Base-by-base conservation (phyloP, 64 coral and sea anemone genomes). In the Dendrophyllia cribrosa region DNA sequence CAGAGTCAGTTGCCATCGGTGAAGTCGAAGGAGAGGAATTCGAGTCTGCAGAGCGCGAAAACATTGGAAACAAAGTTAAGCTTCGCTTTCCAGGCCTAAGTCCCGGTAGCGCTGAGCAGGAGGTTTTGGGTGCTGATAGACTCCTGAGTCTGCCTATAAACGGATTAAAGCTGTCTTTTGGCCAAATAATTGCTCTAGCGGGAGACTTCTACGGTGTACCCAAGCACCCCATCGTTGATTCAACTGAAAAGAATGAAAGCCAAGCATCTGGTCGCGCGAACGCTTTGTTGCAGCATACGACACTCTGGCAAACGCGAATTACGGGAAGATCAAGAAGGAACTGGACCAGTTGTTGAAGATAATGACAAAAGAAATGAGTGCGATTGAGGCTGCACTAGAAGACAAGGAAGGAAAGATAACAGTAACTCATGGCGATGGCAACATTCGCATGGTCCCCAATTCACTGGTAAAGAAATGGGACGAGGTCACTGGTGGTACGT, bases 181-280 rank as follows among this genome's bases (percentile, higher is more conserved):
- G 86, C 23, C 74, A 93, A 70, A 87, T 93, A 9, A 88, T 93
- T 59, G 86, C 86, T 21, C 51, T 93, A 25, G 76, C 76, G 3
- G 92, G 92, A 88, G 92, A 93, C 43, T 93, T 88, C 43, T 93
- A 93, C 51, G 86, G 92, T 21, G 76, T 93, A n/a, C 92, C 92
- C 64, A 66, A 93, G 26, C 7, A 70, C 14, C 92, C 92, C 48
- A 88, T 93, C 56, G 59, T 87, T 34, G 66, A 93, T 83, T 75
- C 83, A 34, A 12, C 23, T 5, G 74, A 88, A n/a, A 65, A 81
- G 4, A 7, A 21, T 46, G 68, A 93, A 12, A 26, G 88, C 15
- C 15, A 19, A 2, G 20, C 25, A 17, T 14, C 75, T 74, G 85
- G 92, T 23, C 74, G 88, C 88, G 74, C 8, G 5, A 70, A 20